A percentile compares a stretch with the other conserved stretches of the same genome.
Evolutionary conservation across 2,113 vertebrate species (phyloP).

Genomic region (Psammodynastes pulverulentus): DNA sequence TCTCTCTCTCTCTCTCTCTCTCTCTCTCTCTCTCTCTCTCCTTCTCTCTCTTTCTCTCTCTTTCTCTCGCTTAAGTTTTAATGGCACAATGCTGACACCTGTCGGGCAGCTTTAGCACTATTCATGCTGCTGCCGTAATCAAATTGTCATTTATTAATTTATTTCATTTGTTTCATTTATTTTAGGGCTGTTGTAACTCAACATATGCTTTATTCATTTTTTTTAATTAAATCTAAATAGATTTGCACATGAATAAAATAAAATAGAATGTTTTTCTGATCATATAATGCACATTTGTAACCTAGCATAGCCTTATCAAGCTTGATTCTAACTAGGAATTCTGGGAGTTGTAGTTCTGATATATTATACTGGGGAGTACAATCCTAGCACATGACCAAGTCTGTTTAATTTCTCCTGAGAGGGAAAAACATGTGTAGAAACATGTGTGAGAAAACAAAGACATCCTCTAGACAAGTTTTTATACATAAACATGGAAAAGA

Average conservation of each 20-base stretch:
- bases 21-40: too few relatives aligned
- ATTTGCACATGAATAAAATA: background rate
- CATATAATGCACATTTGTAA: background rate
- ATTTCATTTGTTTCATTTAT: background rate
- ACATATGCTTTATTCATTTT: background rate
- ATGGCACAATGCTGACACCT: slow-evolving; percentile 53
- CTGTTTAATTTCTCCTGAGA: background rate
- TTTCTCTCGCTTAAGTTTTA: background rate
- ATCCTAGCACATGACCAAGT: background rate
- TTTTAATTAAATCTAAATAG: background rate
- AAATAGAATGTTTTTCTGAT: background rate
- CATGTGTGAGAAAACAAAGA: background rate
- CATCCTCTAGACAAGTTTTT: background rate
- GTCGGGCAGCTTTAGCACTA: slow-evolving; percentile 9
- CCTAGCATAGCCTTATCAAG: background rate
- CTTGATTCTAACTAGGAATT: background rate
- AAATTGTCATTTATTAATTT: background rate
- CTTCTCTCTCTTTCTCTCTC: background rate
- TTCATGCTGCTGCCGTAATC: accelerated
- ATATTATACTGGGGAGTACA: background rate
- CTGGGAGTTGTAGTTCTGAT: background rate
- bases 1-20: too few relatives aligned
- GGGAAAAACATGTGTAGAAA: background rate
- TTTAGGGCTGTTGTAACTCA: background rate
- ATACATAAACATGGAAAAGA: background rate